Evolutionary conservation across 2,888 invertebrate genomes (phyloP).

Genomic region (Helleia helle): DNA sequence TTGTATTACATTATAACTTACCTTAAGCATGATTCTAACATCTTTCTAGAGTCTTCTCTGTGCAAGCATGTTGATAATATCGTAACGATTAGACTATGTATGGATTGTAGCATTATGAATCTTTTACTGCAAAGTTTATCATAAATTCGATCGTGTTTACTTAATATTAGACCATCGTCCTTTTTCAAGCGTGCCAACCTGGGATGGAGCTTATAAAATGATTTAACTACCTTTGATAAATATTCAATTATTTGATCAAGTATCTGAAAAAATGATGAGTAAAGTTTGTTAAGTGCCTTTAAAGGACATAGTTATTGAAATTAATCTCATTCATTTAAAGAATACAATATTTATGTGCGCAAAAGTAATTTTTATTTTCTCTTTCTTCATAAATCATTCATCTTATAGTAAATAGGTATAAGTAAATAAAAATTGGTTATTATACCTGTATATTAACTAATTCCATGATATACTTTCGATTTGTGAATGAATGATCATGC

Average conservation of each 20-base stretch:
- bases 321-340: too few relatives aligned
- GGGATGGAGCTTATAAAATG: slow-evolving; percentile 67
- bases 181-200: slow-evolving; percentile 61
- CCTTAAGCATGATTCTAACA: slow-evolving; percentile 73
- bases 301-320: too few relatives aligned
- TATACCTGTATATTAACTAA: slow-evolving; percentile 66
- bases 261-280: slow-evolving; percentile 48
- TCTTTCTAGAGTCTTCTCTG: slow-evolving; percentile 72
- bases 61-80: slow-evolving; percentile 68
- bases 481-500: slow-evolving; percentile 39
- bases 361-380: too few relatives aligned
- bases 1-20: too few relatives aligned
- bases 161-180: slow-evolving; percentile 46
- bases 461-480: slow-evolving; percentile 62
- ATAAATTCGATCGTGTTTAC: slow-evolving; percentile 68
- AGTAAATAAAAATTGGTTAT: too few relatives aligned
- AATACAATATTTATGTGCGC: too few relatives aligned
- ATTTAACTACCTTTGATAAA: slow-evolving; percentile 64
- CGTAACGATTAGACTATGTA: slow-evolving; percentile 67
- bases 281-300: too few relatives aligned
- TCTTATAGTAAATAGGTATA: too few relatives aligned
- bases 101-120: slow-evolving; percentile 70
- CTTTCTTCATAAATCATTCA: too few relatives aligned
- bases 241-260: slow-evolving; percentile 73
- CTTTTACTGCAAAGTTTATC: slow-evolving; percentile 68